Percentiles rank a stretch among this genome's conserved stretches.
Evolutionary conservation across 2,797 vertebrate genomes (phyloP).

Genomic region (Tokudaia muenninki): DNA sequence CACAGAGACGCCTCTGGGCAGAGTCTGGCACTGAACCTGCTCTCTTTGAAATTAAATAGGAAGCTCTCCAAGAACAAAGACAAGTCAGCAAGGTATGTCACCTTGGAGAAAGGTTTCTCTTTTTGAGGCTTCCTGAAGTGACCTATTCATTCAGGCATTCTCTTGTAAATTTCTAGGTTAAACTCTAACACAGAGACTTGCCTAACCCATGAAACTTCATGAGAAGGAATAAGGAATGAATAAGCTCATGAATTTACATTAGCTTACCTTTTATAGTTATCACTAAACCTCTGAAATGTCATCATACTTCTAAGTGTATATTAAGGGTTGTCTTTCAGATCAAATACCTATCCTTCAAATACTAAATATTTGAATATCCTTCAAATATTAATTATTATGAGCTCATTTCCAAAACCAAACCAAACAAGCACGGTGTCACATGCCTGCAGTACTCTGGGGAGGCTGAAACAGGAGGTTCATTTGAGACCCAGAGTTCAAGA

Average conservation of each 20-base stretch:
- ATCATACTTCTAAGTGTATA: background rate
- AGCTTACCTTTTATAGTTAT: constrained; percentile 5
- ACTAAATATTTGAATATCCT: background rate
- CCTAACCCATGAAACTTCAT: background rate
- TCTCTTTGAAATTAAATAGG: background rate
- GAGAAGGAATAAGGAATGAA: constrained; percentile 19
- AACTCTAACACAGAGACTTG: too few relatives aligned
- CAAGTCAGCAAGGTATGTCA: constrained; percentile 49
- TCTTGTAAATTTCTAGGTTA: background rate
- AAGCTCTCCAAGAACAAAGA: constrained; percentile 1
- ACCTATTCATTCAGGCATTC: constrained; percentile 20
- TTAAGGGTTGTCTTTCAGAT: constrained; percentile 5
- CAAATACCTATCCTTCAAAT: background rate
- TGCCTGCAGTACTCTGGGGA: background rate
- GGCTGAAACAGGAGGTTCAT: background rate
- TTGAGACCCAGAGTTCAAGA: background rate
- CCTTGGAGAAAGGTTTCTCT: constrained; percentile 63
- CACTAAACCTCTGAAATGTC: background rate
- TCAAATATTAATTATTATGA: constrained; percentile 9
- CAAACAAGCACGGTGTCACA: background rate
- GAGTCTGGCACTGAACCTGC: background rate
- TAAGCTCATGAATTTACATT: background rate
- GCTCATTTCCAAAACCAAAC: background rate
- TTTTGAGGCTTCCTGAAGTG: constrained; percentile 28
- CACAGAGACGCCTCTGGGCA: background rate